Evolutionary conservation across 2,888 invertebrate genomes (phyloP).

Genomic region (Desoria tigrina): DNA sequence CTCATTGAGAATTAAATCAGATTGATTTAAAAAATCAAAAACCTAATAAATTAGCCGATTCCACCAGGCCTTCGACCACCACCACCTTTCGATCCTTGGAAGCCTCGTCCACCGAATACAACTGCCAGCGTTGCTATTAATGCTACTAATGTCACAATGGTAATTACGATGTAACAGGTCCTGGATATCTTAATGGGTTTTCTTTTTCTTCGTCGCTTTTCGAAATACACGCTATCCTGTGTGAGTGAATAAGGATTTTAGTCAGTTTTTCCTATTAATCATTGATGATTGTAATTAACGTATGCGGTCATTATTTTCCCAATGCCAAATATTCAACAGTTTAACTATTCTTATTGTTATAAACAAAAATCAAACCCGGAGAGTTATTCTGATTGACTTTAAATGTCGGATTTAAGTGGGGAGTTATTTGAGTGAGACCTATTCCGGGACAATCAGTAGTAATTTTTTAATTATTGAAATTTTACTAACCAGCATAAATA

Average conservation of each 20-base stretch:
- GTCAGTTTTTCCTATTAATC: neutral
- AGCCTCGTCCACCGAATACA: conserved; percentile 43
- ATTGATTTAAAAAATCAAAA: too few species aligned
- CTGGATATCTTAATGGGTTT: conserved; percentile 36
- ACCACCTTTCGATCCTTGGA: conserved; percentile 23
- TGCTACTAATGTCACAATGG: conserved; percentile 31
- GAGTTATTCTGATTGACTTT: too few species aligned
- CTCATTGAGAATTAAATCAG: too few species aligned
- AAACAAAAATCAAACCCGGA: too few species aligned
- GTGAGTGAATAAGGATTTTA: too few species aligned
- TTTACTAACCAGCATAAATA: conserved; percentile 44
- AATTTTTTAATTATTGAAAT: too few species aligned
- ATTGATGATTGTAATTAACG: neutral
- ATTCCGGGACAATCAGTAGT: too few species aligned
- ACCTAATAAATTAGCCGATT: neutral
- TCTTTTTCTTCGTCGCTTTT: conserved; percentile 30
- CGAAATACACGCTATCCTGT: conserved; percentile 42
- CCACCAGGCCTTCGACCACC: conserved; percentile 5
- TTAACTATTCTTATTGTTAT: too few species aligned
- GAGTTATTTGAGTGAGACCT: too few species aligned
- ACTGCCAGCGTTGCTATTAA: conserved; percentile 33
- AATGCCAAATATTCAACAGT: too few species aligned
- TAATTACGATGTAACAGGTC: conserved; percentile 40
- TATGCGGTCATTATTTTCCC: too few species aligned
- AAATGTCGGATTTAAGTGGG: too few species aligned